These are phyloP conservation scores for Stegostoma tigrinum DNA, from an alignment of 2,113 vertebrate species.

Conservation along the genomic window DNA sequence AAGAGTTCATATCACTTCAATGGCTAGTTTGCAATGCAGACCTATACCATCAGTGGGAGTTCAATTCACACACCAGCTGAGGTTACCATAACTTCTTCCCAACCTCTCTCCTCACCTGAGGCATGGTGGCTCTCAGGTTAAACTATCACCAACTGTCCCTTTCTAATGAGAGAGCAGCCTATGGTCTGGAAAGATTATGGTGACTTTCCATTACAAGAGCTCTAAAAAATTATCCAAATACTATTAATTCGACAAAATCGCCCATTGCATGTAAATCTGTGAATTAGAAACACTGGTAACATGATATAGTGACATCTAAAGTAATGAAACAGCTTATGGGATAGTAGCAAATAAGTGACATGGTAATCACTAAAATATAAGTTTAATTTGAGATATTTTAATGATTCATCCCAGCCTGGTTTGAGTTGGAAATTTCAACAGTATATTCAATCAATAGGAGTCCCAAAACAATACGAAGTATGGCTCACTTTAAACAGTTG, in stretches of 20 bases:
- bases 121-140: no score
- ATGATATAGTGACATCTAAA: not conserved
- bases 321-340: not conserved
- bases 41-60: no score
- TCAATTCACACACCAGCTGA: no score
- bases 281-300: not conserved
- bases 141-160: no score
- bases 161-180: no score
- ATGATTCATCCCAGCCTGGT: not conserved
- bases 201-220: not conserved
- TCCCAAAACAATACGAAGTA: not conserved
- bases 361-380: not conserved
- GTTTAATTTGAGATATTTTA: not conserved
- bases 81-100: no score
- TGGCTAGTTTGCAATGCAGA: no score
- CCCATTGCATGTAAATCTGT: not conserved
- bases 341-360: not conserved
- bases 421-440: not conserved
- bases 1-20: not conserved
- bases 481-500: not conserved
- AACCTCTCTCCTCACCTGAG: no score
- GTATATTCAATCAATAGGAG: not conserved
- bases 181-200: no score
- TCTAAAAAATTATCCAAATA: not conserved
- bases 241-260: not conserved